Evolutionary conservation across 1,140 invertebrate species (phyloP).

Genomic region (Meteorus sp.): DNA sequence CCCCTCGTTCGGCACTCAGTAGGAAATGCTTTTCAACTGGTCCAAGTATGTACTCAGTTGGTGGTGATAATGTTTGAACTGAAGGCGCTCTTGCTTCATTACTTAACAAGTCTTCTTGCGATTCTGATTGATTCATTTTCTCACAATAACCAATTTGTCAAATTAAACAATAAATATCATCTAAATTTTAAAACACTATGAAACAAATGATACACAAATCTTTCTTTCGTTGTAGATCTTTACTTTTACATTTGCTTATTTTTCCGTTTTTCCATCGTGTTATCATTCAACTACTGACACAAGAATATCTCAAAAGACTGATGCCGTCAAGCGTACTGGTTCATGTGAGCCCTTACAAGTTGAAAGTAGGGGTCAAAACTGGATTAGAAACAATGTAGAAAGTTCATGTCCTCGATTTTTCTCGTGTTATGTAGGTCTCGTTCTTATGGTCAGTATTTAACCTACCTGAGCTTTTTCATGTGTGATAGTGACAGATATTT

Average conservation of each 20-base stretch:
- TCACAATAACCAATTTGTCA: too few species aligned
- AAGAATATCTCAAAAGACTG: slow-evolving; percentile 8
- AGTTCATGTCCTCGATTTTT: slow-evolving; percentile 25
- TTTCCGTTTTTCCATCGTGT: too few species aligned
- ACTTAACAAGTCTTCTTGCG: slow-evolving; percentile 55
- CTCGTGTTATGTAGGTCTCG: too few species aligned
- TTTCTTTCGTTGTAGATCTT: background rate
- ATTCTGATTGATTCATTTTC: slow-evolving; percentile 55
- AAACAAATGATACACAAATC: too few species aligned
- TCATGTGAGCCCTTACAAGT: slow-evolving; percentile 28
- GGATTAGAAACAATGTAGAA: slow-evolving; percentile 38
- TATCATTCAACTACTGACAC: too few species aligned
- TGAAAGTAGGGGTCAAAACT: slow-evolving; percentile 31
- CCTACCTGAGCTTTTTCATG: too few species aligned
- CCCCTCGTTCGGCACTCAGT: slow-evolving; percentile 83
- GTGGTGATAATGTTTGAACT: slow-evolving; percentile 38
- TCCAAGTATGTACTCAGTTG: slow-evolving; percentile 70
- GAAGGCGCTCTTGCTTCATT: slow-evolving; percentile 43
- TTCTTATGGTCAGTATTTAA: too few species aligned
- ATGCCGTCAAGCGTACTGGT: background rate
- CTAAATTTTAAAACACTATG: too few species aligned
- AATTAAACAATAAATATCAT: too few species aligned
- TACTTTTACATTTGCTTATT: background rate
- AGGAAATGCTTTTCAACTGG: slow-evolving; percentile 83
- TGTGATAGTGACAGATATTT: too few species aligned